Evolutionary conservation across 1,140 invertebrate species (phyloP), one percentile per base, ranked within the genome.

Genomic region (Lucilia cuprina): DNA sequence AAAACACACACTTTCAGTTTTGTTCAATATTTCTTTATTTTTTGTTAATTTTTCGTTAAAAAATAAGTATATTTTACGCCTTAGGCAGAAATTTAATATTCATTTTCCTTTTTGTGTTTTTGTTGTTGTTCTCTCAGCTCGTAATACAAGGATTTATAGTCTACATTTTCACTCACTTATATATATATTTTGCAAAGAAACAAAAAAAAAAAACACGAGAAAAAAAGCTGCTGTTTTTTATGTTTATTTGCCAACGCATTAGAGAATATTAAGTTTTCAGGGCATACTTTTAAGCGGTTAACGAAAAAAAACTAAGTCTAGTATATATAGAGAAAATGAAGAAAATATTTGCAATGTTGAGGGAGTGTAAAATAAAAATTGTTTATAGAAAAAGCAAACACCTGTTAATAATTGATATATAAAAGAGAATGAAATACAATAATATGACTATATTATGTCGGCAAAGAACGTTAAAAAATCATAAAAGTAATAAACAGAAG

Each of bases 161-260:
- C 41, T 8, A 41, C 41, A 41, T 41, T 41, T 41, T 41, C 41
- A 41, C 41, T 41, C 55, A 60, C 14, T 60, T 60, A n/a, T 60
- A 60, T 17, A n/a, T 17, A 30, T 30, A 3, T 30, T 2, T 30
- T 30, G 55, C 55, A n/a, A 60, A n/a, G n/a, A n/a, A 17, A 14
- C 5, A 60, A 60, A 7, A 17, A 17, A 60, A 8, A 41, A 30
- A 30, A 30, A 30, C 1, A 30, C 25, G 3, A 30, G 25, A 30
- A 30, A 2, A 55, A 55, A 17, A 55, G 12, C 4, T 60, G 5
- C 55, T 60, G n/a, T 60, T 60, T n/a, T 60, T 60, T 60, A 60
- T 60, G n/a, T 60, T 60, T 60, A 60, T 60, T 60, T 60, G 55
- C 55, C 55, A 60, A 60, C 55, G 55, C 55, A 60, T 60, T 60